A percentile compares a stretch with the other conserved stretches of the same genome.
Conservation (phyloP, 2,888 invertebrate species). For the Diarsia brunnea region DNA sequence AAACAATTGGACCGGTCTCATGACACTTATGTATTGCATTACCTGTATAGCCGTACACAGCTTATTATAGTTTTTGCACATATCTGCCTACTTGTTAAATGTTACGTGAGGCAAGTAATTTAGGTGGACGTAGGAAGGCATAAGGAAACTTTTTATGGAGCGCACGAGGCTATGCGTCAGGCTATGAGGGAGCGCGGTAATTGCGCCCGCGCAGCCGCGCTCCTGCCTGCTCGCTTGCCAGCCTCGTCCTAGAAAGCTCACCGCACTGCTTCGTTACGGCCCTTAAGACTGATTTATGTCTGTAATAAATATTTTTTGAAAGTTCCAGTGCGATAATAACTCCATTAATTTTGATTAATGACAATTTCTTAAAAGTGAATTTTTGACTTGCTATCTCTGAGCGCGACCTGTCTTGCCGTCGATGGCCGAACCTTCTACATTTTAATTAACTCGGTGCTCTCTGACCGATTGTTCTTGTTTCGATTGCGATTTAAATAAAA, state of each 20-base stretch:
- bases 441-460: constrained; percentile 85
- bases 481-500: constrained; percentile 74
- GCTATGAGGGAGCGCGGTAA: constrained; percentile 68
- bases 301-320: constrained; percentile 90
- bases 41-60: constrained; percentile 56
- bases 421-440: constrained; percentile 80
- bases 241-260: constrained; percentile 88
- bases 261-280: constrained; percentile 86
- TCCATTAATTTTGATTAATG: constrained; percentile 91
- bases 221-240: constrained; percentile 75
- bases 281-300: constrained; percentile 89
- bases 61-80: constrained; percentile 61
- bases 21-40: constrained; percentile 55
- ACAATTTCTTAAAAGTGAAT: constrained; percentile 90
- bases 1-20: constrained; percentile 61
- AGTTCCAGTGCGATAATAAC: constrained; percentile 90
- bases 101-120: constrained; percentile 63
- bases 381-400: constrained; percentile 73
- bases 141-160: constrained; percentile 61
- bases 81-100: constrained; percentile 63
- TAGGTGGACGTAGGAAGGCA: constrained; percentile 64
- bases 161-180: constrained; percentile 57
- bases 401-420: constrained; percentile 79
- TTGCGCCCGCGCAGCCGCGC: constrained; percentile 67
- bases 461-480: constrained; percentile 83